Percentiles rank a stretch among this genome's conserved stretches.
phyloP scores from a whole-genome alignment of 1,140 invertebrate genomes.

The Melipona quadrifasciata region DNA sequence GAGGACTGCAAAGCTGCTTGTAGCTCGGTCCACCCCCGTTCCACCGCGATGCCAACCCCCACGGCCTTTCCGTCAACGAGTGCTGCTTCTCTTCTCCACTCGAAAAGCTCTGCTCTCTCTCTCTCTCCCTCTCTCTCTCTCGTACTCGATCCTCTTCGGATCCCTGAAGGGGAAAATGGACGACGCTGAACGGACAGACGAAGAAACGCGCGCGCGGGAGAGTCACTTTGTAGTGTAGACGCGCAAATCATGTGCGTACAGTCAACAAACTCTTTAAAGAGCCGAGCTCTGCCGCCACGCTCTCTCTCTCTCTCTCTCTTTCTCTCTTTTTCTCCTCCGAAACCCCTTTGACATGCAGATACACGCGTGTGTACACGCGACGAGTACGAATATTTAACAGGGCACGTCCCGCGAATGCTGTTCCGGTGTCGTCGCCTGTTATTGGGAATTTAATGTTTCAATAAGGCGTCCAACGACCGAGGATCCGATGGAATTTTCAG shows the following conservation, averaged over 20 bases:
- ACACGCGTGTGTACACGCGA: neutral
- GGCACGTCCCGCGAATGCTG: neutral
- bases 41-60: neutral
- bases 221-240: constrained; percentile 49
- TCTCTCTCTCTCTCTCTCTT: neutral
- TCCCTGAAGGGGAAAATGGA: constrained; percentile 47
- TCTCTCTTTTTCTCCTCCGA: no score
- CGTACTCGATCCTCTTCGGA: constrained; percentile 46
- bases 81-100: constrained; percentile 10
- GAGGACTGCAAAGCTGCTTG: constrained; percentile 33
- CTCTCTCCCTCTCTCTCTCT: neutral
- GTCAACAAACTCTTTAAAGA: constrained; percentile 51
- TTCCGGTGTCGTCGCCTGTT: neutral
- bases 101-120: constrained; percentile 12
- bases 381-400: constrained; percentile 29
- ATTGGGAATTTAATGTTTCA: constrained; percentile 12
- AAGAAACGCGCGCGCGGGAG: constrained; percentile 37
- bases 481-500: neutral
- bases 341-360: constrained; percentile 62
- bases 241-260: constrained; percentile 50
- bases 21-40: neutral
- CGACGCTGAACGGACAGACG: constrained; percentile 51
- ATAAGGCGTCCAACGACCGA: neutral
- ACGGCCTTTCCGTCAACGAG: constrained; percentile 23
- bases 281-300: neutral